A percentile compares a stretch with the other conserved stretches of the same genome.
These are phyloP conservation scores for Leptocoma aspasia DNA, from an alignment of 2,113 vertebrate species.

Conservation along the genomic window DNA sequence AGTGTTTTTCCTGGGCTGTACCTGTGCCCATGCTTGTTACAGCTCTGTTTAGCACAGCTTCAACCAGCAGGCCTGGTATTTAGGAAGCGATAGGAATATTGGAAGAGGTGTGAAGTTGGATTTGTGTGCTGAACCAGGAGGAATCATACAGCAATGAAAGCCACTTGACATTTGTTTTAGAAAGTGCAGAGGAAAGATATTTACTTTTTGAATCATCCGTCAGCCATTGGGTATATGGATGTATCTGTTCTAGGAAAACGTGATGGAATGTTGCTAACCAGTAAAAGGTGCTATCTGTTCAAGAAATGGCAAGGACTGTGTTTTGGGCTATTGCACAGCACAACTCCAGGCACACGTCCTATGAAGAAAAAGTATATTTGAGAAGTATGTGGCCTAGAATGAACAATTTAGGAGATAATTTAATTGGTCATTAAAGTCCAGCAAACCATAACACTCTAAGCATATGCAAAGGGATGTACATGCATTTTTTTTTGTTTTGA, in stretches of 20 bases:
- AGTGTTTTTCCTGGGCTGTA: not conserved
- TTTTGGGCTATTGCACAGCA: not conserved
- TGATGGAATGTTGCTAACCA: not conserved
- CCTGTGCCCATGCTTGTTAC: not conserved
- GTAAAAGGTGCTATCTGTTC: not conserved
- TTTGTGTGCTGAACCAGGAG: not conserved
- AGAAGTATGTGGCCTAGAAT: not conserved
- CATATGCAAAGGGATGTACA: fast-evolving
- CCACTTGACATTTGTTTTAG: slow-evolving; percentile 31
- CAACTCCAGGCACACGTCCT: fast-evolving
- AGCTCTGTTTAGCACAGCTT: not conserved
- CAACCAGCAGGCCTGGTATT: not conserved
- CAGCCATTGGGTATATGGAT: not conserved
- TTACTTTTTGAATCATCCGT: not conserved
- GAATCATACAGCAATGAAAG: not conserved
- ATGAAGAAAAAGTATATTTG: not conserved
- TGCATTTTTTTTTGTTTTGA: not conserved
- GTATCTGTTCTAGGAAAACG: not conserved
- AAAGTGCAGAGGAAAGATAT: not conserved
- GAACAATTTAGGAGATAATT: not conserved
- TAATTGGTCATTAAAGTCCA: not conserved
- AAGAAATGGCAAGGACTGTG: not conserved
- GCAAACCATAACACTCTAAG: not conserved
- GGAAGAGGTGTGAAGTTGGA: not conserved
- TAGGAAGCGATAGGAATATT: not conserved